Base-by-base conservation (phyloP, 2,888 invertebrate species). In the Ligdia adustata region DNA sequence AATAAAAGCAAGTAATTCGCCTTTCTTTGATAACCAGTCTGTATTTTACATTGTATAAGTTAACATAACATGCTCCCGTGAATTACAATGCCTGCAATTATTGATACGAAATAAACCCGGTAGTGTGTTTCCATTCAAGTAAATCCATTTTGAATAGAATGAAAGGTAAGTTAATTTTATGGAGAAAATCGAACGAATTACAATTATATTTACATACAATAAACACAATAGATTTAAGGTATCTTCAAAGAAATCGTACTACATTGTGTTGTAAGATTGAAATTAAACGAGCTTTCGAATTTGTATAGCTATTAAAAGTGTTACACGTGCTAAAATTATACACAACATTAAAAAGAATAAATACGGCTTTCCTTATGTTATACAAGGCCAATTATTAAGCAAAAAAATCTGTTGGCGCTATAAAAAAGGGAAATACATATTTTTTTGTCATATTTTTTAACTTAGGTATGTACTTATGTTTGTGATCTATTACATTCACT, bases 71-170 rank as follows among this genome's bases (percentile, higher is more conserved):
- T 72, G 79, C 78, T 72, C 64, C 69, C 58, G 52, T 72, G 70
- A 60, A 59, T 73, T 62, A 67, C 61, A 73, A 79, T 73, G 62
- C 69, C 64, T 50, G 60, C 60, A 65, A 72, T 75, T 67, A 72
- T 59, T 60, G 55, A 60, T 71, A 69, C 62, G 41, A 50, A 65
- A 69, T 63, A 70, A 72, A 72, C 68, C 63, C 71, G 62, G 74
- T 76, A 75, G 69, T 70, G 47, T 53, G 55, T 60, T 65, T 53
- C 60, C 57, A 39, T 58, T 52, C 40, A 48, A 20, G 40, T 43
- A 24, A 52, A 57, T 64, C 58, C 43, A 63, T 52, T 55, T 39
- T 62, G 51, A 60, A 68, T 61, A 45, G 60, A 51, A 61, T 56
- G 55, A 61, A 63, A 52, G 57, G 41, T 64, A 67, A 72, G 65